These are phyloP conservation scores for Onthophagus taurus DNA, from an alignment of 1,140 invertebrate species.

Conservation along the genomic window DNA sequence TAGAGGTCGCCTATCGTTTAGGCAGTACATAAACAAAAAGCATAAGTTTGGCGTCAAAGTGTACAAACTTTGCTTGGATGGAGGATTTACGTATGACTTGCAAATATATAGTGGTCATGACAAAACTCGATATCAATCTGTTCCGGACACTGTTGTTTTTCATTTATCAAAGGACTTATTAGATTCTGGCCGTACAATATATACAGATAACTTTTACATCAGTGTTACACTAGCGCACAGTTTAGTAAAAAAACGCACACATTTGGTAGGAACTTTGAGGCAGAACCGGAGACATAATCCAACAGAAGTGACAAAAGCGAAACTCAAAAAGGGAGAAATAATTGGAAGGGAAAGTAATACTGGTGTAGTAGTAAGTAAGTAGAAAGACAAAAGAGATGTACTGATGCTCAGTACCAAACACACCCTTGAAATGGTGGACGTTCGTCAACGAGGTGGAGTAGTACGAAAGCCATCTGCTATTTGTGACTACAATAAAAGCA, in stretches of 20 bases:
- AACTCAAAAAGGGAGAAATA: conserved; percentile 7
- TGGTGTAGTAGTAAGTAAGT: neutral
- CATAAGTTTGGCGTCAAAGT: conserved; percentile 35
- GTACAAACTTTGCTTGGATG: conserved; percentile 16
- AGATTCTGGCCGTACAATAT: conserved; percentile 31
- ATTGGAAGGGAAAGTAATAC: neutral
- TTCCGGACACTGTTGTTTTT: neutral
- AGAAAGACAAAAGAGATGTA: conserved; percentile 11
- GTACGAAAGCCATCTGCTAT: conserved; percentile 31
- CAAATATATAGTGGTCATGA: conserved; percentile 1
- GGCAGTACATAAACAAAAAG: conserved; percentile 37
- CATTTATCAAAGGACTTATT: conserved; percentile 17
- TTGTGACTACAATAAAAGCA: conserved; percentile 31
- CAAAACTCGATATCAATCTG: conserved; percentile 14
- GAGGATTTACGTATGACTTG: neutral
- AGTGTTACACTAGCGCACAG: conserved; percentile 30
- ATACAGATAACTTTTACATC: conserved; percentile 39
- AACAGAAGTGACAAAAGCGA: conserved; percentile 5
- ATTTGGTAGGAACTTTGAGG: conserved; percentile 11
- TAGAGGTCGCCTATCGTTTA: conserved; percentile 33
- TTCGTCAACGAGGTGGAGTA: conserved; percentile 21
- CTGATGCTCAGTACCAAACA: conserved; percentile 1
- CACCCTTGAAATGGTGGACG: conserved; percentile 20
- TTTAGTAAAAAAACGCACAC: conserved; percentile 25
- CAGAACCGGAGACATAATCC: conserved; percentile 10